phyloP scores from a whole-genome alignment of 2,797 vertebrate species.

The Poliocrania exsul region DNA sequence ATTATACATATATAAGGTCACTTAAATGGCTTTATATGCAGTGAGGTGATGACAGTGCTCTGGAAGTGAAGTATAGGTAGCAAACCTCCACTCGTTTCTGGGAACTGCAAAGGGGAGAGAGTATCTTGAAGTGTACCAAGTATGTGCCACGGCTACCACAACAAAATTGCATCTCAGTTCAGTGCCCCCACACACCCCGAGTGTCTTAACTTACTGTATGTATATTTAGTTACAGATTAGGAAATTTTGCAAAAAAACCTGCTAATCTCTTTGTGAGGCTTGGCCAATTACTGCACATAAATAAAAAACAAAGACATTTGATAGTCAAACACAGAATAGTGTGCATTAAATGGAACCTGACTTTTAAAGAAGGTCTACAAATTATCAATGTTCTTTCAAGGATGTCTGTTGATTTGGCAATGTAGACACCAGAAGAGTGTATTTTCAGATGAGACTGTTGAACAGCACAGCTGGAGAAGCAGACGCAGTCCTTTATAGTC shows the following conservation, averaged over 20 bases:
- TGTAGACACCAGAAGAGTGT: not conserved
- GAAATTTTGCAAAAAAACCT: not conserved
- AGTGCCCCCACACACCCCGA: rapidly evolving
- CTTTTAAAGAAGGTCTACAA: not conserved
- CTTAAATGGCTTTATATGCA: not conserved
- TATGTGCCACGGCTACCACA: not conserved
- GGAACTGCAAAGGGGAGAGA: not conserved
- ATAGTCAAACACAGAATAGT: not conserved
- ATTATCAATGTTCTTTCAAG: not conserved
- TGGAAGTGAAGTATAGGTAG: not conserved
- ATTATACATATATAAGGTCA: not conserved
- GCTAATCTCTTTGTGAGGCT: not conserved
- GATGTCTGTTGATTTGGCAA: not conserved
- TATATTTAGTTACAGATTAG: not conserved
- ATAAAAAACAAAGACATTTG: not conserved
- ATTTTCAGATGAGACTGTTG: not conserved
- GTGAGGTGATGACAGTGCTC: not conserved
- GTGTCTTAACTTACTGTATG: not conserved
- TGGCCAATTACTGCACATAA: not conserved
- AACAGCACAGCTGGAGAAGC: not conserved
- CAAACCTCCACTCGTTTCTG: not conserved
- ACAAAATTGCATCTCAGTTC: not conserved
- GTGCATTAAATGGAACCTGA: not conserved
- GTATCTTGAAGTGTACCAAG: not conserved
- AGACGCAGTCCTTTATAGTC: not conserved